A percentile compares a stretch with the other conserved stretches of the same genome.
Evolutionary conservation across 2,888 invertebrate genomes (phyloP).

Genomic region (Panzeria rudis): DNA sequence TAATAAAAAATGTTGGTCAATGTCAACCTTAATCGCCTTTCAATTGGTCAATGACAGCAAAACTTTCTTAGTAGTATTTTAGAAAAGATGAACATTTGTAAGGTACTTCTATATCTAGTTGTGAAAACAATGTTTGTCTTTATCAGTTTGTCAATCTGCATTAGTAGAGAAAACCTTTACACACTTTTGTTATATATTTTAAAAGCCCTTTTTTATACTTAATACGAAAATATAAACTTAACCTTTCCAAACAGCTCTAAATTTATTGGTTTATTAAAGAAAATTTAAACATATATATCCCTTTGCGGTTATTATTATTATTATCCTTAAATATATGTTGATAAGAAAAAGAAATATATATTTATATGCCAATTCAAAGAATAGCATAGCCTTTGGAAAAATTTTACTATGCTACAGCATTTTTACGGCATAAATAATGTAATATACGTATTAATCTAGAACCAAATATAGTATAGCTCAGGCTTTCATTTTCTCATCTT

Average conservation of each 20-base stretch:
- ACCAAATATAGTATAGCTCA: too few species aligned
- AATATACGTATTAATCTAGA: too few species aligned
- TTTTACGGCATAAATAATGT: too few species aligned
- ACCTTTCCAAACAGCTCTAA: background rate
- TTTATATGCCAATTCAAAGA: too few species aligned
- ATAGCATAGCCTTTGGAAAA: too few species aligned
- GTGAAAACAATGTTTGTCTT: background rate
- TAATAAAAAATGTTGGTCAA: slow-evolving; percentile 23
- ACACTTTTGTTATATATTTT: background rate
- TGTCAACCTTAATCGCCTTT: slow-evolving; percentile 44
- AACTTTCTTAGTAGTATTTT: background rate
- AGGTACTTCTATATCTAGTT: background rate
- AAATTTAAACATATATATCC: too few species aligned
- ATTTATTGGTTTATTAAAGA: background rate
- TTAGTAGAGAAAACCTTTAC: background rate
- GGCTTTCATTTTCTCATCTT: too few species aligned
- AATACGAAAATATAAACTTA: background rate
- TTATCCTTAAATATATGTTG: too few species aligned
- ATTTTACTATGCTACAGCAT: too few species aligned
- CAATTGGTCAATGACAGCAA: slow-evolving; percentile 41
- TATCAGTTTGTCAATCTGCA: too few species aligned
- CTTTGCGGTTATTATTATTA: too few species aligned
- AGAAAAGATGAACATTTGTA: slow-evolving; percentile 2
- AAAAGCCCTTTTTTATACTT: background rate
- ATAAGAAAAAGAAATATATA: too few species aligned